phyloP scores from a whole-genome alignment of 2,888 invertebrate species.

The Pardosa pseudoannulata region DNA sequence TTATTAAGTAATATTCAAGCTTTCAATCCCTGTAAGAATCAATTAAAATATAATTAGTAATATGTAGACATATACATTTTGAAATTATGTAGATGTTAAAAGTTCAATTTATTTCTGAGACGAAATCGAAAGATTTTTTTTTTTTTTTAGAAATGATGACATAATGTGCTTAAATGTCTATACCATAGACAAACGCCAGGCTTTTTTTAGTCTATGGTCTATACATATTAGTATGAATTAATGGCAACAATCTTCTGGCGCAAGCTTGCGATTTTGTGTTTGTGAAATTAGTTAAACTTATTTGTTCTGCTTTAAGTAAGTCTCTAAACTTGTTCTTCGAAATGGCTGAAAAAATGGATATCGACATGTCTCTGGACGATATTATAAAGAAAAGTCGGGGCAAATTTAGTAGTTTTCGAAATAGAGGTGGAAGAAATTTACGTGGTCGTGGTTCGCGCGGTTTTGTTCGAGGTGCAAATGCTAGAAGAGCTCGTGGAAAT shows the following conservation, averaged over 20 bases:
- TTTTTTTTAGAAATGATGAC: too few relatives aligned
- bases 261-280: neutral
- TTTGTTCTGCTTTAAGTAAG: neutral
- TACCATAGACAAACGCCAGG: too few relatives aligned
- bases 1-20: too few relatives aligned
- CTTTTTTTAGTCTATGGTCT: too few relatives aligned
- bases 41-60: too few relatives aligned
- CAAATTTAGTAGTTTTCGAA: constrained; percentile 81
- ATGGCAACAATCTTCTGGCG: constrained; percentile 1
- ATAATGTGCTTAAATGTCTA: too few relatives aligned
- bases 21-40: too few relatives aligned
- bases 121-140: too few relatives aligned
- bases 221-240: too few relatives aligned
- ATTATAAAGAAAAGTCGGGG: constrained; percentile 89
- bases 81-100: too few relatives aligned
- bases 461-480: constrained; percentile 78
- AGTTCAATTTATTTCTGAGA: too few relatives aligned
- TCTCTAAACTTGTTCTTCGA: constrained; percentile 76
- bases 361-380: constrained; percentile 96
- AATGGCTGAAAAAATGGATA: constrained; percentile 91
- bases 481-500: constrained; percentile 80
- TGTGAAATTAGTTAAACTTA: neutral
- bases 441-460: constrained; percentile 68
- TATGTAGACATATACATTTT: too few relatives aligned
- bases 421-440: constrained; percentile 77